Conservation (phyloP, 2,113 vertebrate species). For the Corythaeola cristata region DNA sequence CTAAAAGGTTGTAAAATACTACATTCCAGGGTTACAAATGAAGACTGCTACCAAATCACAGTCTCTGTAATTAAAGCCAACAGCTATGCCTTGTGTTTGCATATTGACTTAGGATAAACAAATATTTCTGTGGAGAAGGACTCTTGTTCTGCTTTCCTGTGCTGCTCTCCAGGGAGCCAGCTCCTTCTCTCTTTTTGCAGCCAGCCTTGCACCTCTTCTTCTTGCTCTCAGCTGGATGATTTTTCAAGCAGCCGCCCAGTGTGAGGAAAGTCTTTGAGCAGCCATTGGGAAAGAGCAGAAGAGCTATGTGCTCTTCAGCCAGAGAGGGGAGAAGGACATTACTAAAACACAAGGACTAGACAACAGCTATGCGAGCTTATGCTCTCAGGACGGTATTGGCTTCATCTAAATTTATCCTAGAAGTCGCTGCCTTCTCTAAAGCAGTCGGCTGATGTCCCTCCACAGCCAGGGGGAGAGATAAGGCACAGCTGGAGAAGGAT, state of each 20-base stretch:
- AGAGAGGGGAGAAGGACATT: background rate
- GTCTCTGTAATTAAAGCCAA: background rate
- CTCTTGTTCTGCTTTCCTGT: background rate
- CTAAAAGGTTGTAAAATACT: background rate
- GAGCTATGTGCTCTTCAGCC: background rate
- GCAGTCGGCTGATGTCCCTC: background rate
- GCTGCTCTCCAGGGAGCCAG: background rate
- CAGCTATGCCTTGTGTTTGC: background rate
- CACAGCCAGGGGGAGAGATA: background rate
- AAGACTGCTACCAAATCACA: background rate
- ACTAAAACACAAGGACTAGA: background rate
- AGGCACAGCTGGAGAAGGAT: background rate
- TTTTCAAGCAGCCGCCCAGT: background rate
- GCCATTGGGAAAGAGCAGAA: background rate
- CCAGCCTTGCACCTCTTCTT: background rate
- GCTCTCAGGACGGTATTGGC: background rate
- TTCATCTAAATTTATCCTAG: background rate
- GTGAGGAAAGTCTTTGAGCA: background rate
- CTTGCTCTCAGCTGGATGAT: background rate
- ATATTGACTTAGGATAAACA: background rate
- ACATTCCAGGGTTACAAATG: background rate
- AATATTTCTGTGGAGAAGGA: background rate
- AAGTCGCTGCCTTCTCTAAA: background rate
- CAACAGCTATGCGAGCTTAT: background rate
- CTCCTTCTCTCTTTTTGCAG: background rate